Evolutionary conservation across 53 echinoderm and acorn worm genomes (phyloP).

Genomic region (Paracentrotus lividus): DNA sequence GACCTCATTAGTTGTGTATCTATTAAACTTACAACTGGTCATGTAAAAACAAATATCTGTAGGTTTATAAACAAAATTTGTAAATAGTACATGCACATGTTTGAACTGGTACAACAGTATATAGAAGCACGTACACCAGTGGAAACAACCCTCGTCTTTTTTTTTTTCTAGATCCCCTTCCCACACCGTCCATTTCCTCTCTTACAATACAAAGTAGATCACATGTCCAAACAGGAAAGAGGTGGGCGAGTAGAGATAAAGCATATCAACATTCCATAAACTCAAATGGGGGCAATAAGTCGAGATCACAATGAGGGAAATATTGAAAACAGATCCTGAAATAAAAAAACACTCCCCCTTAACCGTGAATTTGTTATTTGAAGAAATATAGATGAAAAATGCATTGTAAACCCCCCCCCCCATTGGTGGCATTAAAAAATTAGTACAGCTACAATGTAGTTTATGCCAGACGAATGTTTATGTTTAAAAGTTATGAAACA

Average conservation of each 20-base stretch:
- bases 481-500: too few species aligned
- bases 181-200: background rate
- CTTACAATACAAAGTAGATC: background rate
- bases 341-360: background rate
- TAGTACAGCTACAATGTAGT: too few species aligned
- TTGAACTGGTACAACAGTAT: too few species aligned
- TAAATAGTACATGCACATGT: too few species aligned
- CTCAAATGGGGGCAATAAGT: slow-evolving; percentile 45
- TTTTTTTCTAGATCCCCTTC: slow-evolving; percentile 19
- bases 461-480: too few species aligned
- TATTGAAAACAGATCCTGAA: background rate
- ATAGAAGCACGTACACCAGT: background rate
- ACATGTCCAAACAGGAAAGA: slow-evolving; percentile 33
- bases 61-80: too few species aligned
- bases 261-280: background rate
- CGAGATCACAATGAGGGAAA: slow-evolving; percentile 1
- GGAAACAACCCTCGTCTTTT: background rate
- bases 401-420: too few species aligned
- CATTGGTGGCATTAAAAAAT: too few species aligned
- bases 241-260: slow-evolving; percentile 51
- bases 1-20: too few species aligned
- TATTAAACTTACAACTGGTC: too few species aligned
- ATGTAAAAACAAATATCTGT: too few species aligned
- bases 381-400: too few species aligned
- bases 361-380: background rate